Evolutionary conservation across 2,888 invertebrate genomes (phyloP), one percentile per base, ranked within the genome.

Genomic region (Hecatera dysodea): DNA sequence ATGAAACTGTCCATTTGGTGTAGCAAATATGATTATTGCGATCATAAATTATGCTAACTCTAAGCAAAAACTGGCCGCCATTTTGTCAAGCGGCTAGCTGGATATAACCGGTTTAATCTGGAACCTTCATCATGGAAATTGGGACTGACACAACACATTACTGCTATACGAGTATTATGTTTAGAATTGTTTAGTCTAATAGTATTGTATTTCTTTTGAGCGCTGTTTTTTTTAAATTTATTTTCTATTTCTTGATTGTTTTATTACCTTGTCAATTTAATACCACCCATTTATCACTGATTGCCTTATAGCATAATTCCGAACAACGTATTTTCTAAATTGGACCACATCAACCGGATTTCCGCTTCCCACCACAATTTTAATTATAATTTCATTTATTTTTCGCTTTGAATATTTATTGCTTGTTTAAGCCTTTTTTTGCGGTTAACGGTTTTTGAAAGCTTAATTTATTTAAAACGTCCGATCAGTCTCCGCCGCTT

Each of bases 1-100:
- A 81, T 85, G 52, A 82, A 81, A 81, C 67, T 75, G 77, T 84
- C 80, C 61, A 60, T 57, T 72, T 64, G 56, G 52, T 77, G 82
- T 85, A 85, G 86, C 83, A 87, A 85, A 80, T 70, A 81, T 71
- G 80, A 75, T 85, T 82, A 86, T 80, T 76, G 66, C 80, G 78
- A 77, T 80, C 77, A 80, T 74, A 83, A 88, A 88, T 90, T 88
- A 88, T 86, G 88, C 87, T 83, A 86, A 87, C 64, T 67, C 67
- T 36, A 56, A 52, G 75, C 80, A 80, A 78, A 78, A 78, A 78
- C 62, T 62, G 60, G 6, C 27, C 67, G 70, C 70, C 46, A 78
- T 81, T 67, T 78, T 78, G 62, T 67, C 29, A 52, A 53, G 27
- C 50, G 50, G 42, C 46, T 42, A 39, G 50, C 69, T 65, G 44